Evolutionary conservation across 2,888 invertebrate genomes (phyloP).

Genomic region (Campopleginae sp.): DNA sequence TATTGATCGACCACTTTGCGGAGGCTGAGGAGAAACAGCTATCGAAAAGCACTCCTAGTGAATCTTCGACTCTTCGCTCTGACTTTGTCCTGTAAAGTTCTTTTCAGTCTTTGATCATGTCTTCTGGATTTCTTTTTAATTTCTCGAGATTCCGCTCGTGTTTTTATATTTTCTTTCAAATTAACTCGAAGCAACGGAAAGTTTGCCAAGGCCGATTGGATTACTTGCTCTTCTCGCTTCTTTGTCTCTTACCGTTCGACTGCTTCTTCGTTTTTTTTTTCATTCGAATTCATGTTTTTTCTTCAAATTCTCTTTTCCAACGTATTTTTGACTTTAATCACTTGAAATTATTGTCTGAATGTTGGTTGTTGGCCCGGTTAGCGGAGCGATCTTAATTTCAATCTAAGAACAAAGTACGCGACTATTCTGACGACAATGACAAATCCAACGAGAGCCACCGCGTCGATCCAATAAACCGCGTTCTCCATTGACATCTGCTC

Average conservation of each 20-base stretch:
- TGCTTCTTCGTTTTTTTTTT: background rate
- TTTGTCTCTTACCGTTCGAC: background rate
- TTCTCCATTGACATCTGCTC: slow-evolving; percentile 94
- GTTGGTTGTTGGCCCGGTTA: slow-evolving; percentile 68
- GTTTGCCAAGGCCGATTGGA: slow-evolving; percentile 36
- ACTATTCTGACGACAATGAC: slow-evolving; percentile 91
- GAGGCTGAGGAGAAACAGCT: slow-evolving; percentile 1
- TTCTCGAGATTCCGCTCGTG: background rate
- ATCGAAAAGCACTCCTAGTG: background rate
- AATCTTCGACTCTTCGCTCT: slow-evolving; percentile 6
- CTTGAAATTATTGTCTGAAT: slow-evolving; percentile 63
- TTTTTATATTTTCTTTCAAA: slow-evolving; percentile 2
- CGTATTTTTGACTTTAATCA: slow-evolving; percentile 5
- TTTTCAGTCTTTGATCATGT: slow-evolving; percentile 58
- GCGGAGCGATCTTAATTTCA: slow-evolving; percentile 88
- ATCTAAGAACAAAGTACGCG: slow-evolving; percentile 93
- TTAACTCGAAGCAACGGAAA: background rate
- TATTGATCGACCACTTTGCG: background rate
- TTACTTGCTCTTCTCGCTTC: slow-evolving; percentile 2
- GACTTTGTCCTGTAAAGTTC: slow-evolving; percentile 19
- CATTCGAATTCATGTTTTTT: slow-evolving; percentile 21
- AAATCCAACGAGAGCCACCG: slow-evolving; percentile 91
- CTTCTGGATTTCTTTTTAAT: background rate
- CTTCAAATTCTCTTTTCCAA: slow-evolving; percentile 4
- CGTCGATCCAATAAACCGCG: slow-evolving; percentile 92